These are phyloP conservation scores for Okamejei kenojei DNA, from an alignment of 2,797 vertebrate species.

Conservation along the genomic window DNA sequence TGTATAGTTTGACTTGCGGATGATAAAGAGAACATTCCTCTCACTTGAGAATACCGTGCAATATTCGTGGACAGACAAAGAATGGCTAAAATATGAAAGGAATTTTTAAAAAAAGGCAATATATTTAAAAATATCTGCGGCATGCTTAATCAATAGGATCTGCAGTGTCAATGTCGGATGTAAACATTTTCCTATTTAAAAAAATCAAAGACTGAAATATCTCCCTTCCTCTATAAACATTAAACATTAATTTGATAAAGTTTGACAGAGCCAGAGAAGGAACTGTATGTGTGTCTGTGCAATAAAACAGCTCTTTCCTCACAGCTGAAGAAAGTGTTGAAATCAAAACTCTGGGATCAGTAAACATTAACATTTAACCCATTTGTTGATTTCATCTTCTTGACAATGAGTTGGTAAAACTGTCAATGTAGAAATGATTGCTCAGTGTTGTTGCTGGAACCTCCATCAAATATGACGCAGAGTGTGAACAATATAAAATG, in stretches of 20 bases:
- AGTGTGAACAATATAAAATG: neutral
- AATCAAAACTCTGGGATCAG: neutral
- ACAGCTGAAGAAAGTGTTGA: neutral
- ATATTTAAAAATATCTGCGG: neutral
- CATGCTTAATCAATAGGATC: neutral
- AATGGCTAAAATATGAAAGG: neutral
- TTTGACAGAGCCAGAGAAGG: neutral
- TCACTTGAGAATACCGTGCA: neutral
- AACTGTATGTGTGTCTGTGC: too few relatives aligned
- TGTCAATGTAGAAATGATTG: neutral
- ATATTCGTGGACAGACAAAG: neutral
- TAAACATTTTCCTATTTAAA: neutral
- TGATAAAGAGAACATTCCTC: neutral
- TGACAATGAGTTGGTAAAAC: neutral
- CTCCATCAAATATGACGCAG: neutral
- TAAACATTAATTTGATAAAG: neutral
- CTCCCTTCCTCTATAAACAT: neutral
- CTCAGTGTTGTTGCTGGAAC: neutral
- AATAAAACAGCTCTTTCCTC: conserved; percentile 3
- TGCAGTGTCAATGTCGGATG: neutral
- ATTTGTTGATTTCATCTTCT: neutral
- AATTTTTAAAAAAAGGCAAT: neutral
- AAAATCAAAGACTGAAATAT: neutral
- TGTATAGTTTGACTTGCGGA: neutral
- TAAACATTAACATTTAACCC: neutral